Evolutionary conservation across 2,113 vertebrate genomes (phyloP).

Genomic region (Heterotilapia buettikoferi): DNA sequence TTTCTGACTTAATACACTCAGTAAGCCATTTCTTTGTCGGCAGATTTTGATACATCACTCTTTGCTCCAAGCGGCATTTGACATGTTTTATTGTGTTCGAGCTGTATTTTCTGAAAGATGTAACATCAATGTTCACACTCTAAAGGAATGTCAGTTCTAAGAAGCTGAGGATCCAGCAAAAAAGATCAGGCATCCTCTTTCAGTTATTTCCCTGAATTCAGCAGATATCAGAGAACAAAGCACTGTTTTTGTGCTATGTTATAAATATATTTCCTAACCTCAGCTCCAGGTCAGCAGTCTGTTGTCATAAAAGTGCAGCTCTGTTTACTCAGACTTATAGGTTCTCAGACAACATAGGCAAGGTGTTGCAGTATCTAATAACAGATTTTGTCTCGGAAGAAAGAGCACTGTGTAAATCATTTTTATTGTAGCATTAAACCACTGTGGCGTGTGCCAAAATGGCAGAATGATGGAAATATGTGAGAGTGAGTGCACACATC

Average conservation of each 20-base stretch:
- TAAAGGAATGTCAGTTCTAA: background rate
- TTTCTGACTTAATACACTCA: background rate
- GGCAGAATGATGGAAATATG: background rate
- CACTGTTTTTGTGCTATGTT: background rate
- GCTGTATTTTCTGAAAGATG: background rate
- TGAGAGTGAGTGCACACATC: background rate
- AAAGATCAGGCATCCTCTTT: background rate
- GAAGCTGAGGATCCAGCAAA: background rate
- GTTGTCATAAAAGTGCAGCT: constrained; percentile 2
- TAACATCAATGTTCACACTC: background rate
- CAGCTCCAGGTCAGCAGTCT: constrained; percentile 16
- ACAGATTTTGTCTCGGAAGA: background rate
- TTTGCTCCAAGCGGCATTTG: background rate
- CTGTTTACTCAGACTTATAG: constrained; percentile 11
- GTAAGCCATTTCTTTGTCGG: background rate
- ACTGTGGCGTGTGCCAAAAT: background rate
- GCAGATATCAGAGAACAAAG: constrained; percentile 24
- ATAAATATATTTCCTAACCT: constrained; percentile 22
- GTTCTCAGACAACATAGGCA: background rate
- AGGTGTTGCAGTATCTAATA: background rate
- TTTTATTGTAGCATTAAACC: background rate
- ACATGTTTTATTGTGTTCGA: background rate
- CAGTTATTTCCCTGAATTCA: constrained; percentile 12
- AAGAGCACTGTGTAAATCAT: background rate
- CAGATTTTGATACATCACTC: background rate